Percentiles rank a stretch among this genome's conserved stretches.
Evolutionary conservation across 1,140 invertebrate species (phyloP).

Genomic region (Caenorhabditis elegans): DNA sequence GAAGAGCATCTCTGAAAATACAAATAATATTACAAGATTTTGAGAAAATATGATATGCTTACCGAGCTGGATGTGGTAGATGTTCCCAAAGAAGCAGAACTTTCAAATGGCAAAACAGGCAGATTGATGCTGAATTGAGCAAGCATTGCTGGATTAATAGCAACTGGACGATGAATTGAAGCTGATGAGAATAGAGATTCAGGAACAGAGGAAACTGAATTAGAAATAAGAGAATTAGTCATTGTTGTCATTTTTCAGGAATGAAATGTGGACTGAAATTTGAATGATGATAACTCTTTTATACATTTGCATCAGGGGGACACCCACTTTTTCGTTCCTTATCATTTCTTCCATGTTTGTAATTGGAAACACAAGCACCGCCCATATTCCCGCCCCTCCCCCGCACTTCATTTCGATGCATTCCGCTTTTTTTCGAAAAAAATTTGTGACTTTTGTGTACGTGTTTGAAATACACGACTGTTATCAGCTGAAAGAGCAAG

Average conservation of each 20-base stretch:
- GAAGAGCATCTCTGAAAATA: constrained; percentile 17
- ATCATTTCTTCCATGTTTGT: constrained; percentile 10
- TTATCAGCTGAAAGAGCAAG: background rate
- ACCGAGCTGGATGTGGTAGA: constrained; percentile 15
- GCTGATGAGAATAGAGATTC: background rate
- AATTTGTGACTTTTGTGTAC: constrained; percentile 13
- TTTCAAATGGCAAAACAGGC: background rate
- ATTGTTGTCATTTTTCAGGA: background rate
- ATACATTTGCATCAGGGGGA: background rate
- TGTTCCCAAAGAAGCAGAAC: background rate
- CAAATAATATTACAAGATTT: background rate
- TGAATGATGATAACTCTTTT: background rate
- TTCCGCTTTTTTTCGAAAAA: background rate
- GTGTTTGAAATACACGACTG: background rate
- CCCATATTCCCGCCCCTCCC: background rate
- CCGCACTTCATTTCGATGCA: constrained; percentile 11
- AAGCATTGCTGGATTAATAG: background rate
- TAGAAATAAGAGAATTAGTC: background rate
- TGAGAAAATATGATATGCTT: background rate
- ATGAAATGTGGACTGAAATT: background rate
- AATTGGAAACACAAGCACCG: too few species aligned
- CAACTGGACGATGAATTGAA: background rate
- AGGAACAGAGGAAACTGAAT: background rate
- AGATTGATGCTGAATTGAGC: background rate
- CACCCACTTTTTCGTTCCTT: background rate